Percentiles rank a stretch among this genome's conserved stretches.
phyloP scores from a whole-genome alignment of 1,140 invertebrate species.

The Glomeris maerens region DNA sequence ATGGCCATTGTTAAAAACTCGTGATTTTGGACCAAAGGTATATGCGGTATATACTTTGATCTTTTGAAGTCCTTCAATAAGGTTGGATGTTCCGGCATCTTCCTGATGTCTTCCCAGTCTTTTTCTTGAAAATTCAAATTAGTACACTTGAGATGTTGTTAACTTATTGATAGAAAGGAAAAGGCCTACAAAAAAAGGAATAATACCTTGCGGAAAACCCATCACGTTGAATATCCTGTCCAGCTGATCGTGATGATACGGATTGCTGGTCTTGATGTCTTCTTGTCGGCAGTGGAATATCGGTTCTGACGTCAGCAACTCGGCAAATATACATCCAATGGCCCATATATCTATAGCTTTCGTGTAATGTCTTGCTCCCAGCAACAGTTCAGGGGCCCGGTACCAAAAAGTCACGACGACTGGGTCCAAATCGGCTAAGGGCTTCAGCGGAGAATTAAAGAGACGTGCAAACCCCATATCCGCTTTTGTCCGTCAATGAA shows the following conservation, averaged over 20 bases:
- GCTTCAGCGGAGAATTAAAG: slow-evolving; percentile 96
- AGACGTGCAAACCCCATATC: slow-evolving; percentile 99
- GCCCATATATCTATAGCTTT: slow-evolving; percentile 99
- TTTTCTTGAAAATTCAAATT: slow-evolving; percentile 47
- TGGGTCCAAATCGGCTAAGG: slow-evolving; percentile 92
- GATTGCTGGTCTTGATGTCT: slow-evolving; percentile 99
- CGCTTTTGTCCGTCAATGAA: no score
- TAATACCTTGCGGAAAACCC: slow-evolving; percentile 74
- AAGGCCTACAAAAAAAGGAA: slow-evolving; percentile 1
- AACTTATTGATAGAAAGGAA: not conserved
- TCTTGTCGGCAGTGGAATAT: slow-evolving; percentile 99
- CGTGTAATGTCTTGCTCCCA: slow-evolving; percentile 95
- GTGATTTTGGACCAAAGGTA: no score
- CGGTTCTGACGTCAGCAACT: slow-evolving; percentile 90
- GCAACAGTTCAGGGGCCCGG: slow-evolving; percentile 84
- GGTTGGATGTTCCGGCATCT: slow-evolving; percentile 98
- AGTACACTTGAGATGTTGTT: slow-evolving; percentile 5
- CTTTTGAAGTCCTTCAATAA: slow-evolving; percentile 95
- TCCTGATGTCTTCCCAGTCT: slow-evolving; percentile 99
- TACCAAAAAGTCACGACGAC: slow-evolving; percentile 99
- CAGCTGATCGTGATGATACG: slow-evolving; percentile 98
- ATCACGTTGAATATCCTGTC: slow-evolving; percentile 99
- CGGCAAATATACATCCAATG: slow-evolving; percentile 99
- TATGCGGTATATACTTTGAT: slow-evolving; percentile 58
- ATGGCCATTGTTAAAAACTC: slow-evolving; percentile 7